Conservation (phyloP, 2,797 vertebrate species). For the Amblyraja radiata region DNA sequence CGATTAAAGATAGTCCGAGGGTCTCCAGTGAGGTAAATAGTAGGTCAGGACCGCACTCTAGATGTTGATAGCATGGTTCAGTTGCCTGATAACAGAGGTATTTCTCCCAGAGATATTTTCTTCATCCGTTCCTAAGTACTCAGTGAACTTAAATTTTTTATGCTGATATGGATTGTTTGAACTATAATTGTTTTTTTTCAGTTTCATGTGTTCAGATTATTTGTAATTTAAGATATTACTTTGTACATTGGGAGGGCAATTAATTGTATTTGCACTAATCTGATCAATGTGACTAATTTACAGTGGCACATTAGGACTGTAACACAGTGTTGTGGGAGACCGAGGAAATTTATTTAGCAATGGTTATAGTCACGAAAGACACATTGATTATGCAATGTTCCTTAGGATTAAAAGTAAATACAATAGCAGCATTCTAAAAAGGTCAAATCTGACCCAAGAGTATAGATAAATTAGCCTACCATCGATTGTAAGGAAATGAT, state of each 20-base stretch:
- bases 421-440: not conserved
- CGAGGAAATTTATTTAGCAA: not conserved
- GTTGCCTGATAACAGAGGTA: too few relatives aligned
- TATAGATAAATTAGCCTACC: not conserved
- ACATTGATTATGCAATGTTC: not conserved
- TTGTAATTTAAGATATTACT: not conserved
- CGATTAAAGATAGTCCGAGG: too few relatives aligned
- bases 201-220: not conserved
- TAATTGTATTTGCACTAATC: not conserved
- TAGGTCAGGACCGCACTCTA: too few relatives aligned
- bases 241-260: not conserved
- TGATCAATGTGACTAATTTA: not conserved
- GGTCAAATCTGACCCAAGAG: not conserved
- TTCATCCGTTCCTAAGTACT: not conserved
- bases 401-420: not conserved
- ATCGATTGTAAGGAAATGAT: not conserved
- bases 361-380: not conserved
- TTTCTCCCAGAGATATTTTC: not conserved
- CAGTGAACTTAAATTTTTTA: not conserved
- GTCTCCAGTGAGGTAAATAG: too few relatives aligned
- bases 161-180: not conserved
- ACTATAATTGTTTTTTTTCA: not conserved
- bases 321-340: not conserved
- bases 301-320: not conserved
- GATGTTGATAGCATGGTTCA: too few relatives aligned